Percentiles rank a stretch among this genome's conserved stretches.
Evolutionary conservation across 64 coral and sea anemone species (phyloP).

Genomic region (Actinia equina): DNA sequence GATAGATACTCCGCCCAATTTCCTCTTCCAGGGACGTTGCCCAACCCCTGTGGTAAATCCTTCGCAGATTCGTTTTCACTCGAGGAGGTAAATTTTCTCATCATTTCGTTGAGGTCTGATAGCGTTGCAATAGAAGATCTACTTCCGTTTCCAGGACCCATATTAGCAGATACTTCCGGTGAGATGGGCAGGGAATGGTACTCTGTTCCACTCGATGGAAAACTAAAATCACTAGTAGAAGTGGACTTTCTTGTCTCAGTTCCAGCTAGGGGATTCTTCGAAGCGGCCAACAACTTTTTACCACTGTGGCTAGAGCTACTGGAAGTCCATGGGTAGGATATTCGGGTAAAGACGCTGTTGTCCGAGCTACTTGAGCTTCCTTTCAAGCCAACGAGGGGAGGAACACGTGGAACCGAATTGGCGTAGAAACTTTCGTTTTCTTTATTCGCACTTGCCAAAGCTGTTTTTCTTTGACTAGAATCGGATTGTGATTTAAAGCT

Average conservation of each 20-base stretch:
- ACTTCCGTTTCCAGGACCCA: neutral
- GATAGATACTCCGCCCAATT: conserved; percentile 11
- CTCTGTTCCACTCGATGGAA: conserved; percentile 34
- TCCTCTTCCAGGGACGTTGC: neutral
- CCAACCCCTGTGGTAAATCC: neutral
- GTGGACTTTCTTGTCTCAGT: conserved; percentile 5
- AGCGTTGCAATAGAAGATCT: conserved; percentile 32
- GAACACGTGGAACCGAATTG: neutral
- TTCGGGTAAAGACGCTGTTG: neutral
- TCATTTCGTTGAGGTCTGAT: conserved; percentile 48
- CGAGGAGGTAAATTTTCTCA: conserved; percentile 41
- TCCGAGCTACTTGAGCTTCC: conserved; percentile 7
- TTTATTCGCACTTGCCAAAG: neutral
- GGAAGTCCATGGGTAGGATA: neutral
- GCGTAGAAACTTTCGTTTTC: neutral
- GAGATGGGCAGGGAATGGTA: conserved; percentile 18
- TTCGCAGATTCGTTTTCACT: conserved; percentile 28
- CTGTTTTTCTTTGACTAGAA: neutral
- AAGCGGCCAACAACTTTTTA: neutral
- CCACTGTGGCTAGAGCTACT: neutral
- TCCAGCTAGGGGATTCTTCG: neutral
- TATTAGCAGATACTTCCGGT: neutral
- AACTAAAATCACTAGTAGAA: conserved; percentile 32
- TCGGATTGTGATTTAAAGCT: neutral
- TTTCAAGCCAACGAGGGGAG: neutral